Evolutionary conservation across 2,113 vertebrate species (phyloP).

Genomic region (Megaptera novaeangliae): DNA sequence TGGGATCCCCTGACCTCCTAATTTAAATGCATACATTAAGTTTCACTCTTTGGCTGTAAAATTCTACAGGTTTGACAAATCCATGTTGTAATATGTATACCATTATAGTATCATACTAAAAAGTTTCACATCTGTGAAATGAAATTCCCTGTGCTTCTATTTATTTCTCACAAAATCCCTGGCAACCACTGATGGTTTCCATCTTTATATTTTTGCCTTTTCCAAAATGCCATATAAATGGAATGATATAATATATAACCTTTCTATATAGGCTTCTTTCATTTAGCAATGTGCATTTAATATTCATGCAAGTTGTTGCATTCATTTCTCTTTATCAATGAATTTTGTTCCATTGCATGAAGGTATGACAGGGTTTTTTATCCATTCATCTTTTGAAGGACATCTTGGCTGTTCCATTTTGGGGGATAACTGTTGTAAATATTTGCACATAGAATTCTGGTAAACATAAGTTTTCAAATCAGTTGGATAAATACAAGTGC

Average conservation of each 20-base stretch:
- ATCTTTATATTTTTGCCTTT: background rate
- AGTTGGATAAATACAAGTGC: background rate
- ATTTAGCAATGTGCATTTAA: background rate
- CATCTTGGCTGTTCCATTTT: background rate
- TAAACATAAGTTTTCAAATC: background rate
- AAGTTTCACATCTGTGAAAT: background rate
- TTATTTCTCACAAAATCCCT: background rate
- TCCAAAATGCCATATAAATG: background rate
- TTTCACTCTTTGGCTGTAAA: background rate
- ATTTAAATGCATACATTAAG: background rate
- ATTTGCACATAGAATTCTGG: background rate
- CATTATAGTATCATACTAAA: background rate
- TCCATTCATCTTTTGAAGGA: background rate
- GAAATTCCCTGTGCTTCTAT: background rate
- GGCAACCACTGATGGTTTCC: background rate
- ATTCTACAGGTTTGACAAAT: background rate
- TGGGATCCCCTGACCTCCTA: background rate
- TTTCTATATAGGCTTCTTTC: background rate
- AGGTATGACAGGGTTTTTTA: background rate
- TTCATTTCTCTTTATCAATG: background rate
- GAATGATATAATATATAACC: background rate
- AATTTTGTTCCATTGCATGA: background rate
- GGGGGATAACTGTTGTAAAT: background rate
- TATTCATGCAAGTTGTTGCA: background rate
- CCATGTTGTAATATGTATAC: background rate